phyloP scores from a whole-genome alignment of 2,113 vertebrate species.

The Callospermophilus lateralis region DNA sequence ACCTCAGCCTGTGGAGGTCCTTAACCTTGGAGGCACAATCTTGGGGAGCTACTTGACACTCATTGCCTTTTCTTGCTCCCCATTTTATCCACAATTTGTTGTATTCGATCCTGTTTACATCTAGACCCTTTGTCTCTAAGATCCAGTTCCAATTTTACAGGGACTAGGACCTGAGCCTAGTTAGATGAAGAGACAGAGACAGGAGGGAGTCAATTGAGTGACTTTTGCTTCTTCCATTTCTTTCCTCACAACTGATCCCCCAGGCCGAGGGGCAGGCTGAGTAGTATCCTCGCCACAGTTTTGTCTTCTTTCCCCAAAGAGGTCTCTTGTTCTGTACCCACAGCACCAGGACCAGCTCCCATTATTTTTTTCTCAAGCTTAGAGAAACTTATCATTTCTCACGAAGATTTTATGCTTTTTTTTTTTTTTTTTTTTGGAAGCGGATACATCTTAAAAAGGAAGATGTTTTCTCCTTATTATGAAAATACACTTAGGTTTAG shows the following conservation, averaged over 20 bases:
- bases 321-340: background rate
- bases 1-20: background rate
- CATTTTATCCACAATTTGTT: background rate
- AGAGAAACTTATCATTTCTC: background rate
- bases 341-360: background rate
- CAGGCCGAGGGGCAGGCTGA: background rate
- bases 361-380: background rate
- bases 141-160: background rate
- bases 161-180: accelerated
- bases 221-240: background rate
- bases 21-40: background rate
- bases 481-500: background rate
- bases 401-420: background rate
- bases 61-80: background rate
- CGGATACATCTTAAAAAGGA: background rate
- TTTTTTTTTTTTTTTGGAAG: background rate
- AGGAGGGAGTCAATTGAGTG: background rate
- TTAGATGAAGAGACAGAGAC: background rate
- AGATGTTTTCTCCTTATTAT: background rate
- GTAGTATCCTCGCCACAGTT: background rate
- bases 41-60: too few species aligned
- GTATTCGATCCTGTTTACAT: background rate
- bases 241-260: background rate
- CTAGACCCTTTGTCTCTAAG: background rate
- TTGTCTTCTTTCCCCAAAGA: too few species aligned